Conservation (phyloP, 2,797 vertebrate species). For the Brotula barbata region DNA sequence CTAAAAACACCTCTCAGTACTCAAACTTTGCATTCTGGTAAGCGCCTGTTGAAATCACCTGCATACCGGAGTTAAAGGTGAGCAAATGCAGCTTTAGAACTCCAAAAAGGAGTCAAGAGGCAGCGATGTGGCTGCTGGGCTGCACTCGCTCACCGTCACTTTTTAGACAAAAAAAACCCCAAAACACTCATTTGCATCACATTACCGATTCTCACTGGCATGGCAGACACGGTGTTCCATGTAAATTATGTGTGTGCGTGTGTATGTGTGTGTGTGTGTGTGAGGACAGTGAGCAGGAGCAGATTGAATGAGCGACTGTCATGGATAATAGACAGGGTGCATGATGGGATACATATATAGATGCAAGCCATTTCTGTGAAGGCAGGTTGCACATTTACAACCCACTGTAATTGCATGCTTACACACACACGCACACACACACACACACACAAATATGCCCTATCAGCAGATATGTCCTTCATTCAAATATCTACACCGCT, state of each 20-base stretch:
- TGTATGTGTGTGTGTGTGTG: slow-evolving; percentile 20
- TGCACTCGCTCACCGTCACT: slow-evolving; percentile 27
- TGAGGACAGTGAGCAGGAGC: background rate
- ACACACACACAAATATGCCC: background rate
- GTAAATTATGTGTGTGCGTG: slow-evolving; percentile 21
- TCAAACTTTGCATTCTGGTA: slow-evolving; percentile 21
- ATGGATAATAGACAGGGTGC: slow-evolving; percentile 44
- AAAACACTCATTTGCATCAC: slow-evolving; percentile 28
- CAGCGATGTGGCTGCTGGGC: slow-evolving; percentile 7
- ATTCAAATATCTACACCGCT: slow-evolving; percentile 7
- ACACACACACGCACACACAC: slow-evolving; percentile 2
- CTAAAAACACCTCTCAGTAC: slow-evolving; percentile 48
- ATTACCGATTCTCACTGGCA: slow-evolving; percentile 38
- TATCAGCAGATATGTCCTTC: too few species aligned
- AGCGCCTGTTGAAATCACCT: slow-evolving; percentile 38
- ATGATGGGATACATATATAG: slow-evolving; percentile 50
- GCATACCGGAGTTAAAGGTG: slow-evolving; percentile 46
- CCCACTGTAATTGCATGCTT: slow-evolving; percentile 23
- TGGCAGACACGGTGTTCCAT: slow-evolving; percentile 28
- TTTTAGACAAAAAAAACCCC: slow-evolving; percentile 37
- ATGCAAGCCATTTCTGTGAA: slow-evolving; percentile 26
- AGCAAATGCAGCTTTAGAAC: slow-evolving; percentile 43
- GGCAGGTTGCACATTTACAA: slow-evolving; percentile 45
- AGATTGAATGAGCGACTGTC: slow-evolving; percentile 8
- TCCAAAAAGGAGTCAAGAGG: slow-evolving; percentile 41